These are phyloP conservation scores for Urocyon cinereoargenteus DNA, from an alignment of 2,797 vertebrate species.

Conservation along the genomic window DNA sequence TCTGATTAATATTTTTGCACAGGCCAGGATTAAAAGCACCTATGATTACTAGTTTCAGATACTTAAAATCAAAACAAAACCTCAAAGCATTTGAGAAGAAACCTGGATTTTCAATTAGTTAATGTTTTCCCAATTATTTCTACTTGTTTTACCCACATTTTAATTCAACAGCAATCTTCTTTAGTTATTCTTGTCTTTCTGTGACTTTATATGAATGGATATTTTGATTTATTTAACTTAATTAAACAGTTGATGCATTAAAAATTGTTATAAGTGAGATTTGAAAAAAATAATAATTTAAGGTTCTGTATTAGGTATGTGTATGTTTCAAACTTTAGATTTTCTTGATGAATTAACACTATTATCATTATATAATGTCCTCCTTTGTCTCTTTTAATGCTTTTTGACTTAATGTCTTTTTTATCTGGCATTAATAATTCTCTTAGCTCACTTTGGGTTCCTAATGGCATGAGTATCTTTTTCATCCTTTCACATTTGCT, in stretches of 20 bases:
- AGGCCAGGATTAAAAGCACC: background rate
- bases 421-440: background rate
- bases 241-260: background rate
- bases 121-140: background rate
- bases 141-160: background rate
- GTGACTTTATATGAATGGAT: background rate
- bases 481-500: background rate
- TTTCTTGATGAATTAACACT: background rate
- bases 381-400: background rate
- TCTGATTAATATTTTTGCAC: background rate
- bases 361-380: background rate
- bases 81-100: background rate
- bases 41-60: background rate
- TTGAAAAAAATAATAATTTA: background rate
- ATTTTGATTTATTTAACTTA: background rate
- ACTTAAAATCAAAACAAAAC: conserved; percentile 11
- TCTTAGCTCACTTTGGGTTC: background rate
- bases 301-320: background rate
- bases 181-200: background rate
- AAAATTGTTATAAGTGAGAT: background rate
- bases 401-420: background rate
- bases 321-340: background rate
- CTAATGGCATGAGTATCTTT: background rate
- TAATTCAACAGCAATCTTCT: background rate
- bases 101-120: background rate